Base-by-base conservation (phyloP, 2,797 vertebrate species). In the Macroramphosus scolopax region DNA sequence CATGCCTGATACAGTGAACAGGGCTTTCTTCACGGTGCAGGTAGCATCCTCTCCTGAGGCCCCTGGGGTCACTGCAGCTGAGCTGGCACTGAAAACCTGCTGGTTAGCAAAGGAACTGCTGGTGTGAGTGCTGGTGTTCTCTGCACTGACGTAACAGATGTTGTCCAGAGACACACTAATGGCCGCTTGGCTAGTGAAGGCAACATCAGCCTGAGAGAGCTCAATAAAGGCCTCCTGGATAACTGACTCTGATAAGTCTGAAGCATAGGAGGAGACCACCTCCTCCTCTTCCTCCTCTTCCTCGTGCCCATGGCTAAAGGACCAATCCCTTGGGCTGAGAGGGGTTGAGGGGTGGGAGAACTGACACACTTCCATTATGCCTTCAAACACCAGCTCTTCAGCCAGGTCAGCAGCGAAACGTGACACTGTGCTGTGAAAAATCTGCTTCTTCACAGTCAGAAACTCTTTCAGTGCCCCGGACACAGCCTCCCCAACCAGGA, bases 321-420 rank as follows among this genome's bases (percentile, higher is more conserved):
- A 85, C 68, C 85, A 85, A 43, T 87, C 57, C 6, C 87, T 91
- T 6, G 83, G 72, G 40, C 87, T 89, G 11, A 89, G 82, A 51
- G 93, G 93, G 6, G 94, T 94, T 0, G 93, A 91, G 6, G 94
- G 93, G 69, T 92, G 92, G 0, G 96, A 97, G 81, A 99, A 98
- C 75, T 99, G 97, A 72, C 95, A 98, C 1, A 98, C 97, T 82
- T 99, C 97, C 97, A 99, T 99, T 31, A 98, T 94, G 26, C 96
- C 96, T 83, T 99, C 97, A 82, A 99, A 99, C 46, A 99, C 91
- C 46, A 98, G 90, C 29, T 99, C 95, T 78, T 99, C 97, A 2
- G 96, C 93, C 14, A 99, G 88, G 69, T 98, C 94, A 5, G 95
- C 90, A 3, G 97, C 95, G 46, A 99, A 99, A 5, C 83, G 82